phyloP scores from a whole-genome alignment of 2,797 vertebrate species.

The Pantherophis vulpinus region DNA sequence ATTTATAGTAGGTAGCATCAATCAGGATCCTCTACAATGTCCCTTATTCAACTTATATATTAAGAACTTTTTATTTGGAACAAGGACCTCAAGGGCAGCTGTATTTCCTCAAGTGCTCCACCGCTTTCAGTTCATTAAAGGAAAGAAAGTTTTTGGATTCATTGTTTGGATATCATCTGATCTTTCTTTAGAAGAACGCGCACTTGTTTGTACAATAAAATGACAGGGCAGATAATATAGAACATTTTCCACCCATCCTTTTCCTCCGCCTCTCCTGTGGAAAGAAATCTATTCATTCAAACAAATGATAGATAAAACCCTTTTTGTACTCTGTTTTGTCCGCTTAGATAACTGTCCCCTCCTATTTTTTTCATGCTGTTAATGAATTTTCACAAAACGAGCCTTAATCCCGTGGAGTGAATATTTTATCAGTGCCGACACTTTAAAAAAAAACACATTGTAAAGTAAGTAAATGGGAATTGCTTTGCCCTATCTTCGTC shows the following conservation, averaged over 20 bases:
- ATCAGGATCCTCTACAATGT: neutral
- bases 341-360: neutral
- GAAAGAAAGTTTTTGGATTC: neutral
- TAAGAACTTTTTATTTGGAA: neutral
- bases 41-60: neutral
- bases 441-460: slow-evolving; percentile 35
- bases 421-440: slow-evolving; percentile 46
- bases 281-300: slow-evolving; percentile 61
- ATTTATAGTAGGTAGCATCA: neutral
- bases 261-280: neutral
- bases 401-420: slow-evolving; percentile 46
- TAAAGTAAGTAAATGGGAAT: slow-evolving; percentile 38
- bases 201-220: slow-evolving; percentile 58
- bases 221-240: slow-evolving; percentile 46
- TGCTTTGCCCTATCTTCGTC: slow-evolving; percentile 42
- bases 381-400: slow-evolving; percentile 60
- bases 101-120: neutral
- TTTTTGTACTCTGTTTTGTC: slow-evolving; percentile 49
- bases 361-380: slow-evolving; percentile 37
- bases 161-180: slow-evolving; percentile 20
- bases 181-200: slow-evolving; percentile 35
- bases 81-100: neutral
- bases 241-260: slow-evolving; percentile 31
- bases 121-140: neutral
- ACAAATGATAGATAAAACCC: slow-evolving; percentile 50